Base-by-base conservation (phyloP, 2,888 invertebrate species). In the Lithophane leautieri region DNA sequence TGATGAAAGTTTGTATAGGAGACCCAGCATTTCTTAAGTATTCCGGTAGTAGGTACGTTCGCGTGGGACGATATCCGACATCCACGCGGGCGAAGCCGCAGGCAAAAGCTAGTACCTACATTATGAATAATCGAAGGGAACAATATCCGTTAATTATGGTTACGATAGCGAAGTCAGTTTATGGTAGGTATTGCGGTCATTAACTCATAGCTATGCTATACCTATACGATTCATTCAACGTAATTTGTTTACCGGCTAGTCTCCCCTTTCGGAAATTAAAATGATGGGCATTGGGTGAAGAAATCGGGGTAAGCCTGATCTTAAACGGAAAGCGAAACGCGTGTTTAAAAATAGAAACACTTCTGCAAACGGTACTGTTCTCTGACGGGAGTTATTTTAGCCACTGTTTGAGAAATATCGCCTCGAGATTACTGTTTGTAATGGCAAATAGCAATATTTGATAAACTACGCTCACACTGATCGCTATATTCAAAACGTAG, bases 341-440 rank as follows among this genome's bases (percentile, higher is more conserved):
- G 47, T 68, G 68, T 52, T 68, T 78, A 47, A 58, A 78, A 83
- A 79, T 70, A 74, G 47, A 82, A 76, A 68, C 54, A 69, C 54
- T 79, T 76, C 78, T 73, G 72, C 62, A 63, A 79, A 73, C 65
- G 73, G 77, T 75, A 74, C 81, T 71, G 79, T 77, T 81, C 71
- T 79, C 76, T 65, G 67, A 75, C 68, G 71, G 77, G 78, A 85
- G 86, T 88, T 86, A 91, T 90, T 90, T 87, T 81, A 80, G 81
- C 78, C 75, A 76, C 68, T 88, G 88, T 90, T 89, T 88, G 83
- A 84, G 73, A 87, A 88, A 89, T 79, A 85, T 83, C 72, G 76
- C 68, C 50, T 70, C 69, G 69, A 81, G 65, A 81, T 81, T 78
- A 71, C 72, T 76, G 83, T 84, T 83, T 83, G 74, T 65, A 86